phyloP scores from a whole-genome alignment of 2,797 vertebrate genomes.

The Notamacropus eugenii region DNA sequence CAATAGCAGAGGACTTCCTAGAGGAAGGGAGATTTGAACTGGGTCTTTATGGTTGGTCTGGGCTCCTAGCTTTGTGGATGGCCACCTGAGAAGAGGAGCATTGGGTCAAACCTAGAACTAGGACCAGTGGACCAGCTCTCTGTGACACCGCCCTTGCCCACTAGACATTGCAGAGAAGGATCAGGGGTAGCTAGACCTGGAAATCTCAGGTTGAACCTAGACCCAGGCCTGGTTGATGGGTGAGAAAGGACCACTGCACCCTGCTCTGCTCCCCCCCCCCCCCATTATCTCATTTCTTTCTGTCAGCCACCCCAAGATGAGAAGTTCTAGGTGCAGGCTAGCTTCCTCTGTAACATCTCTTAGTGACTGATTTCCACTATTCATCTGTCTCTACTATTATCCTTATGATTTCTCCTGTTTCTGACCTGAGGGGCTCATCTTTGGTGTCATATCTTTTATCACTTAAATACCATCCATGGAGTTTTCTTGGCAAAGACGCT shows the following conservation, averaged over 20 bases:
- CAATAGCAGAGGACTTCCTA: neutral
- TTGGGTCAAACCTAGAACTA: neutral
- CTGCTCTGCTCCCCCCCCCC: no score
- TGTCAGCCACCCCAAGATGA: neutral
- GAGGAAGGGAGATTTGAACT: neutral
- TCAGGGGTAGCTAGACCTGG: neutral
- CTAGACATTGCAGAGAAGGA: neutral
- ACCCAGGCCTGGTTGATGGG: neutral
- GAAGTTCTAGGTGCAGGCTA: neutral
- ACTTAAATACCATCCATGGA: no score
- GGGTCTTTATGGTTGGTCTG: neutral
- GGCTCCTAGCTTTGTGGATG: neutral
- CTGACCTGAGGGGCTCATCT: no score
- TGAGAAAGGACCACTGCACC: neutral
- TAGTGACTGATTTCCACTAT: neutral
- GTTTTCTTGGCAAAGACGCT: no score
- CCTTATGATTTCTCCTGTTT: neutral
- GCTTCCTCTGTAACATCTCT: neutral
- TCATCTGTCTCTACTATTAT: neutral
- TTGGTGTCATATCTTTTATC: no score
- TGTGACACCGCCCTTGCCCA: no score
- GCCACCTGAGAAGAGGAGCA: neutral
- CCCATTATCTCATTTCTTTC: neutral
- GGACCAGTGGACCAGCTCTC: neutral
- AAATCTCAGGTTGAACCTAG: neutral